Conservation (phyloP, 2,797 vertebrate species). For the Galago senegalensis region DNA sequence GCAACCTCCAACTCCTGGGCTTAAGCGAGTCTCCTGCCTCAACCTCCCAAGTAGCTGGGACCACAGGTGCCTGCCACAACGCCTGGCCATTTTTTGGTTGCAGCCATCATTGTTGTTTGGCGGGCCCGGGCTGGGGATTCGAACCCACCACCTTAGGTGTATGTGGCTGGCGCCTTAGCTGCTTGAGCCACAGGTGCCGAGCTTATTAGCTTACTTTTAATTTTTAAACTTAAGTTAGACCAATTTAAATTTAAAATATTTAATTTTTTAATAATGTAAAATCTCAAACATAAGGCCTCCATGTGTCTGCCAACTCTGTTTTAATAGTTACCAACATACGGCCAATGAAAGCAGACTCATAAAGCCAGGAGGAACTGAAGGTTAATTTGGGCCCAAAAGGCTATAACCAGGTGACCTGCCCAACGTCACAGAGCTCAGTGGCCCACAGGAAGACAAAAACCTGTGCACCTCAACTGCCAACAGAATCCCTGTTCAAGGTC, state of each 20-base stretch:
- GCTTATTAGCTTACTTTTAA: constrained; percentile 37
- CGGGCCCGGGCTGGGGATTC: too few species aligned
- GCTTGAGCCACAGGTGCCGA: too few species aligned
- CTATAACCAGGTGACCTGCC: background rate
- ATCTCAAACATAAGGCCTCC: constrained; percentile 45
- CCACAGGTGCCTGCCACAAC: too few species aligned
- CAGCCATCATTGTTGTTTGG: too few species aligned
- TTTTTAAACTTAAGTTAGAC: background rate
- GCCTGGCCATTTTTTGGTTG: too few species aligned
- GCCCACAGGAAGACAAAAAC: constrained; percentile 31
- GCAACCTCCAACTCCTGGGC: too few species aligned
- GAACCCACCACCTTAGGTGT: too few species aligned
- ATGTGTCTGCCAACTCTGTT: background rate
- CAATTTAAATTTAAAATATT: constrained; percentile 52
- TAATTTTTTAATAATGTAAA: constrained; percentile 38
- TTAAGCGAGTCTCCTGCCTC: too few species aligned
- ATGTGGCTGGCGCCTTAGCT: too few species aligned
- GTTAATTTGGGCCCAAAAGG: constrained; percentile 36
- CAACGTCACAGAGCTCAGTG: constrained; percentile 10
- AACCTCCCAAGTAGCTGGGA: too few species aligned
- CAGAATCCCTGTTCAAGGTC: background rate
- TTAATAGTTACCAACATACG: background rate
- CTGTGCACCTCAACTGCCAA: background rate
- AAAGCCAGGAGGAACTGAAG: background rate
- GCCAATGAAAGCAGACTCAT: background rate